Evolutionary conservation across 92 coral and sea anemone genomes (phyloP).

Genomic region (Diadumene lineata): DNA sequence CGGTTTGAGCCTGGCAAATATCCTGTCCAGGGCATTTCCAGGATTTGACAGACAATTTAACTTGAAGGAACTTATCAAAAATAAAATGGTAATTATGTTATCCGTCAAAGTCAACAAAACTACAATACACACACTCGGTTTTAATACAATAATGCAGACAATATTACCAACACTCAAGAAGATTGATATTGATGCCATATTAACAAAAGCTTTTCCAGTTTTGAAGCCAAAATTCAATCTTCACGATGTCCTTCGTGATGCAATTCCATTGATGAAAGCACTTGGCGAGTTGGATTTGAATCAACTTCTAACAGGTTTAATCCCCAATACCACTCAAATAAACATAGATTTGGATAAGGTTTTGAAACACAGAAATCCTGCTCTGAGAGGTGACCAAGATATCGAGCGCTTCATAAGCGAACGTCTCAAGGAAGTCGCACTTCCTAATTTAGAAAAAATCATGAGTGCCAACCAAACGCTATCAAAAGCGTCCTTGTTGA

Average conservation of each 20-base stretch:
- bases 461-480: background rate
- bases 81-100: slow-evolving; percentile 2
- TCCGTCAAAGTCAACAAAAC: slow-evolving; percentile 6
- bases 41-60: slow-evolving; percentile 15
- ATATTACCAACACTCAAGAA: background rate
- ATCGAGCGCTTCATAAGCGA: slow-evolving; percentile 7
- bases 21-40: background rate
- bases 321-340: background rate
- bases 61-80: slow-evolving; percentile 19
- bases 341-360: slow-evolving; percentile 19
- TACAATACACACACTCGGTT: slow-evolving; percentile 5
- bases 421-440: background rate
- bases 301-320: slow-evolving; percentile 7
- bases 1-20: background rate
- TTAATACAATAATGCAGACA: slow-evolving; percentile 3
- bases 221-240: background rate
- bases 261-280: slow-evolving; percentile 16
- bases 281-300: slow-evolving; percentile 11
- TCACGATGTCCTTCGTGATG: slow-evolving; percentile 6
- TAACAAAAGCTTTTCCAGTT: slow-evolving; percentile 11
- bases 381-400: slow-evolving; percentile 17
- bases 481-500: background rate
- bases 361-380: slow-evolving; percentile 22
- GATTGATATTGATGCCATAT: slow-evolving; percentile 4
- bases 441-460: slow-evolving; percentile 6